Evolutionary conservation across 1,140 invertebrate species (phyloP).

Genomic region (Nixonia krombeini): DNA sequence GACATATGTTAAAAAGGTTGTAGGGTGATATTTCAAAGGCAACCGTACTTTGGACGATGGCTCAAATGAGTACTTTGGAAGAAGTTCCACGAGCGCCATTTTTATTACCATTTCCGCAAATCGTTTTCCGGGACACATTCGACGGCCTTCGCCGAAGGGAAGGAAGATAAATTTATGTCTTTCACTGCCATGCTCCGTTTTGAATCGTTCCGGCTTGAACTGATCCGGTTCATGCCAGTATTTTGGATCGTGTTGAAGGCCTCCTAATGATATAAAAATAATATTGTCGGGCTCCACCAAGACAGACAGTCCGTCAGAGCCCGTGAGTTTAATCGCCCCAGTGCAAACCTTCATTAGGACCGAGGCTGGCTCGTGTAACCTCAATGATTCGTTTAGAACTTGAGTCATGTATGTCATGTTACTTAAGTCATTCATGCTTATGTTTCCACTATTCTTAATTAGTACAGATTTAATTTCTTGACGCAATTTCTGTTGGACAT

Average conservation of each 20-base stretch:
- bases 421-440: constrained; percentile 37
- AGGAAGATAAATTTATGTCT: constrained; percentile 60
- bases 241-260: constrained; percentile 69
- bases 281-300: constrained; percentile 21
- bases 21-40: constrained; percentile 19
- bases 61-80: constrained; percentile 42
- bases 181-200: constrained; percentile 45
- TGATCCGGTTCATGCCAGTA: constrained; percentile 70
- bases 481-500: constrained; percentile 37
- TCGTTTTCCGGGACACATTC: constrained; percentile 71
- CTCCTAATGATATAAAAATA: constrained; percentile 63
- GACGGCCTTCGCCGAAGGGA: constrained; percentile 72
- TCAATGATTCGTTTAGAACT: constrained; percentile 42
- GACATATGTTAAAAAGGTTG: too few relatives aligned
- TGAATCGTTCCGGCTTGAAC: constrained; percentile 74
- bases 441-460: constrained; percentile 17
- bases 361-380: constrained; percentile 15
- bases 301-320: constrained; percentile 45
- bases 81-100: constrained; percentile 20
- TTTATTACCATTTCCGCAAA: constrained; percentile 42
- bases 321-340: constrained; percentile 18
- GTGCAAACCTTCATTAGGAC: constrained; percentile 36
- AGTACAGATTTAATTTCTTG: constrained; percentile 21
- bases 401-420: constrained; percentile 51
- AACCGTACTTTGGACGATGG: constrained; percentile 25